Conservation (phyloP, 92 coral and sea anemone genomes). For the Zoanthus sociatus region DNA sequence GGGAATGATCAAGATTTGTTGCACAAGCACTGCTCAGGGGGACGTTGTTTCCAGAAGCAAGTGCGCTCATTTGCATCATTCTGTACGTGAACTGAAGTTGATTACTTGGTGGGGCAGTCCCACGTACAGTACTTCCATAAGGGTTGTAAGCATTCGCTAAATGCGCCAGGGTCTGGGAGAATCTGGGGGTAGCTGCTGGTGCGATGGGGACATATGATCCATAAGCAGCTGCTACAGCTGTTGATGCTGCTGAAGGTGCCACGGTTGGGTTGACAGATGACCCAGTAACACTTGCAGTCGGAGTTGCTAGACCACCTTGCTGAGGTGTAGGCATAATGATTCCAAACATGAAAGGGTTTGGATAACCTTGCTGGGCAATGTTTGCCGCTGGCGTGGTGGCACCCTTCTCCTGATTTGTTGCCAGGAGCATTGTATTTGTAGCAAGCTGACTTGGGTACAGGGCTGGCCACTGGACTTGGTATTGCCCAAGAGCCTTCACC, state of each 20-base stretch:
- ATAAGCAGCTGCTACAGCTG: constrained; percentile 98
- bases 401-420: constrained; percentile 72
- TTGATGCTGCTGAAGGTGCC: constrained; percentile 54
- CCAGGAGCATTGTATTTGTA: constrained; percentile 61
- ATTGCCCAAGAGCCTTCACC: constrained; percentile 74
- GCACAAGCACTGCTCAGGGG: constrained; percentile 39
- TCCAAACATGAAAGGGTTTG: constrained; percentile 89
- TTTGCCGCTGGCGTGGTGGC: constrained; percentile 63
- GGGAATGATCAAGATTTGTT: constrained; percentile 54
- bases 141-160: constrained; percentile 95
- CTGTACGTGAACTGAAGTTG: constrained; percentile 84
- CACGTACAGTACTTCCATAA: constrained; percentile 68
- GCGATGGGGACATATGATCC: constrained; percentile 98
- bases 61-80: constrained; percentile 82
- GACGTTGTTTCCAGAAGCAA: constrained; percentile 60
- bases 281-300: constrained; percentile 58
- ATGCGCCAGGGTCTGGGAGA: constrained; percentile 93
- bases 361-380: constrained; percentile 61
- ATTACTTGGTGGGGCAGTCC: constrained; percentile 62
- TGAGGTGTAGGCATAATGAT: constrained; percentile 87
- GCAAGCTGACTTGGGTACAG: constrained; percentile 70
- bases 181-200: constrained; percentile 82
- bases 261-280: constrained; percentile 73
- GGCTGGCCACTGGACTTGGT: constrained; percentile 79
- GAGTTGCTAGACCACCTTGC: constrained; percentile 23